Evolutionary conservation across 2,113 vertebrate species (phyloP), one percentile per base, ranked within the genome.

Genomic region (Scalopus aquaticus): DNA sequence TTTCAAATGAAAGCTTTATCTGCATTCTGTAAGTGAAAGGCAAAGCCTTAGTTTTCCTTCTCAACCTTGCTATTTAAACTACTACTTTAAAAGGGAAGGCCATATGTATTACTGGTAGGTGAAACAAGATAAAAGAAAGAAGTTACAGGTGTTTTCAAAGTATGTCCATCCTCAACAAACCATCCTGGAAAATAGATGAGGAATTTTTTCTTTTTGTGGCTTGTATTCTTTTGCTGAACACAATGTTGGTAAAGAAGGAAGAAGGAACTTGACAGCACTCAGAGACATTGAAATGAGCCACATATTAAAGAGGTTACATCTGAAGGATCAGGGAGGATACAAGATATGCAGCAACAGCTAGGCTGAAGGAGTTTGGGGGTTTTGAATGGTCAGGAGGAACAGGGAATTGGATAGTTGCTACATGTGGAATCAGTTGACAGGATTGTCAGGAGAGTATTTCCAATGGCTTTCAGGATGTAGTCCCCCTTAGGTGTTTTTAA

Each of bases 11-110:
- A 88, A 62, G 20, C 11, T 81, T 85, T 49, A 32, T 28, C 37
- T 58, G 28, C 9, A 51, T 74, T 89, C 28, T 7, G 0, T n/a
- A 86, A 85, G 72, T 35, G 16, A 54, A 92, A 91, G 37, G 26
- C 56, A 91, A 96, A 73, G 24, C 54, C 20, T 78, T 58, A n/a
- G 2, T 84, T 81, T 80, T 60, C 56, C 37, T 86, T 79, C 91
- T 46, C 51, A 87, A n/a, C 2, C 5, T 91, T 86, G 35, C 28
- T 91, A 42, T 73, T 92, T 85, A 54, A 77, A 78, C 28, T 81
- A 7, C 26, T 64, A 46, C 22, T 74, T 92, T 89, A 26, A 94
- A 85, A 91, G 32, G 39, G 54, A 70, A 65, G 15, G n/a, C 10
- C 17, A 13, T 69, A 4, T 28, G 28, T 76, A 24, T 42, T 80